Evolutionary conservation across 1,140 invertebrate genomes (phyloP), one percentile per base, ranked within the genome.

Genomic region (Cydia splendana): DNA sequence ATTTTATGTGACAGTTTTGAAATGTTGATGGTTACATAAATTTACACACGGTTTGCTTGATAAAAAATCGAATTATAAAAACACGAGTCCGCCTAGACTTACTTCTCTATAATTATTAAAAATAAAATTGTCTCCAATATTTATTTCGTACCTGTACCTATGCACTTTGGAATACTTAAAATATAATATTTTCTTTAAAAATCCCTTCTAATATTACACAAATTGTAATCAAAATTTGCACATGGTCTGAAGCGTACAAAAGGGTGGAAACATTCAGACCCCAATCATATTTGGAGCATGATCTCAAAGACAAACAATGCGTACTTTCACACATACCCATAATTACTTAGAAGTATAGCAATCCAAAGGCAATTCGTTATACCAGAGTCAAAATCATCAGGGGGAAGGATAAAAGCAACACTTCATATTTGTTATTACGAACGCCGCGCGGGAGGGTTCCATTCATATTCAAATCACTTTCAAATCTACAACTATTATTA

Each of bases 401-500:
- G 88, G 91, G 85, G 82, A 79, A 76, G 76, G 77, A 89, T 85
- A 91, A 92, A 90, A 82, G 87, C 88, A 86, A 90, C 89, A 91
- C 89, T 89, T 89, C 88, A 89, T 93, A 93, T 91, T 93, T 92
- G 90, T 92, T 93, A 91, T 92, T 92, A 88, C 82, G 87, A 88
- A 83, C 81, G 84, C 83, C 83, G 84, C 90, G 87, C 91, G 86
- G 89, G 90, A 91, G 90, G 91, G 91, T 84, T 82, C 88, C 85
- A 91, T 93, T 93, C 90, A 93, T 90, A 93, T 93, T 91, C 87
- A 91, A 93, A 93, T 93, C 85, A 87, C 88, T 89, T 88, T 91
- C 89, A 91, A 91, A 93, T 91, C 90, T 93, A 91, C 89, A 91
- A 92, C 90, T 93, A 93, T 91, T 91, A 93, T 93, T 93, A 93